phyloP scores from a whole-genome alignment of 2,113 vertebrate genomes.

The Menura novaehollandiae region DNA sequence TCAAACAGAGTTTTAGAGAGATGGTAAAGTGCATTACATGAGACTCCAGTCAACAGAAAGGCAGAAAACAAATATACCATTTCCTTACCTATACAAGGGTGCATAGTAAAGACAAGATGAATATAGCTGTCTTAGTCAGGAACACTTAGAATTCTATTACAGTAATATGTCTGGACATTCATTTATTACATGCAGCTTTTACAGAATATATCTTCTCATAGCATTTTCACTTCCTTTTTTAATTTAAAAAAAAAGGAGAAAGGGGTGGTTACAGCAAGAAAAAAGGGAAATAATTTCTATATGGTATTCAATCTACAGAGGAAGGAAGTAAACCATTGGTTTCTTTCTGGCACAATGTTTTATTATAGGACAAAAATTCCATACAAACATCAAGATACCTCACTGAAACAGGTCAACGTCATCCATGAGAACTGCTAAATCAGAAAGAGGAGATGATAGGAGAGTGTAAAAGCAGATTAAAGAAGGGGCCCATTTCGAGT shows the following conservation, averaged over 20 bases:
- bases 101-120: not conserved
- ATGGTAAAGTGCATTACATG: not conserved
- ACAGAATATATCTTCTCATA: not conserved
- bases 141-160: not conserved
- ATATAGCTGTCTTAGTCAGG: not conserved
- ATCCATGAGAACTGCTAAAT: not conserved
- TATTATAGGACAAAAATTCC: not conserved
- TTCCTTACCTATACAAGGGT: not conserved
- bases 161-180: not conserved
- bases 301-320: not conserved
- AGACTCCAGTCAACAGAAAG: not conserved
- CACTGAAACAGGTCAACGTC: not conserved
- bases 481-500: not conserved
- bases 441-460: not conserved
- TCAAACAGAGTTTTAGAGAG: not conserved
- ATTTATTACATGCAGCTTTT: not conserved
- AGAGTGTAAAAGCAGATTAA: not conserved
- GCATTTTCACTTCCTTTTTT: not conserved
- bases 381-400: not conserved
- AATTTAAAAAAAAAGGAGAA: not conserved
- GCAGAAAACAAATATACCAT: constrained; percentile 14
- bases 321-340: not conserved
- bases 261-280: not conserved
- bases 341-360: not conserved
- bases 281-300: not conserved